Base-by-base conservation (phyloP, 2,113 vertebrate genomes). In the Hemichromis elongatus region DNA sequence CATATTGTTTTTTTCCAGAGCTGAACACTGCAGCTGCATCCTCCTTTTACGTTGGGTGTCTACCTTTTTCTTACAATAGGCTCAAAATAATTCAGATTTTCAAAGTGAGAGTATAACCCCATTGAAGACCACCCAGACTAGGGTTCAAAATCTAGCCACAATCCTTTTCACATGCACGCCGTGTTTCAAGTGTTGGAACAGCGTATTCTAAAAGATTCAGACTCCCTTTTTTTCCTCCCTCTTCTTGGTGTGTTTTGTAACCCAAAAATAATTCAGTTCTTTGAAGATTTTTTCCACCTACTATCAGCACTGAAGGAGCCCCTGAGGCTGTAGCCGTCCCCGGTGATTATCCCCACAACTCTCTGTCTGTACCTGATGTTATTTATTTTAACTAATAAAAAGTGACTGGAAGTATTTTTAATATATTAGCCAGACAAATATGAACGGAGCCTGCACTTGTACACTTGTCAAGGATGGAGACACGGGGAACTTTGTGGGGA, bases 311-410 rank as follows among this genome's bases (percentile, higher is more conserved):
- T 54, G 35, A 79, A 66, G 55, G 3, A 45, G 80, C 88, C 91
- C 92, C 90, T 19, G 77, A 86, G 92, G 92, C 93, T 78, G 53
- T 61, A 79, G 80, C 87, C 47, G 55, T 90, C 90, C 90, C 82
- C 47, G 26, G 73, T 90, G 79, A 93, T 95, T 94, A 93, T 81
- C 52, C 73, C 77, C 77, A 85, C 79, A 56, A 87, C 79, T 84
- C 59, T 92, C 87, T 87, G 87, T 89, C 88, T 88, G 26, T 85
- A 89, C 82, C 78, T 92, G 92, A 90, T 85, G 33, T 91, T 91
- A 92, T 92, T 94, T 94, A 90, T 92, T 92, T 93, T 42, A 86
- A 77, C 79, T 86, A 84, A 86, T 92, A 88, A 93, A 93, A 93
- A 81, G 42, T 77, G 80, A 80, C 85, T 88, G 88, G 66, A 82